Conservation (phyloP, 2,888 invertebrate genomes). For the Dryadula phaetusa region DNA sequence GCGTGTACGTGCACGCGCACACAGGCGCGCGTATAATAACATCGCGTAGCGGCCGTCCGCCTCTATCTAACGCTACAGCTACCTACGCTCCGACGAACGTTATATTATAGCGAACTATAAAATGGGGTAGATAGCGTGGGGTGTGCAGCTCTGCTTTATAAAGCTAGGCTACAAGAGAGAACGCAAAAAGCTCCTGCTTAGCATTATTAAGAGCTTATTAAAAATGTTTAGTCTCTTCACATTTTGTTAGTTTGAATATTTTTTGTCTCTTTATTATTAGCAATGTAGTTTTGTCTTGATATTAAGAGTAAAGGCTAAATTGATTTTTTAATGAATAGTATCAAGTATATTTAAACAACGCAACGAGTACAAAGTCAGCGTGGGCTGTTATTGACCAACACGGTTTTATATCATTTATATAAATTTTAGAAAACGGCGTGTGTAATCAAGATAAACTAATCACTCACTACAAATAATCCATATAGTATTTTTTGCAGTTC, state of each 20-base stretch:
- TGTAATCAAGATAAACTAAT: conserved; percentile 47
- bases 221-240: conserved; percentile 26
- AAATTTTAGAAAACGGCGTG: conserved; percentile 24
- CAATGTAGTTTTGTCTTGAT: not conserved
- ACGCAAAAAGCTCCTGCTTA: conserved; percentile 42
- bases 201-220: conserved; percentile 40
- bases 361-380: not conserved
- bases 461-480: conserved; percentile 62
- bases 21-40: conserved; percentile 67
- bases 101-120: conserved; percentile 69
- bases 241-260: not conserved
- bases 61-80: conserved; percentile 77
- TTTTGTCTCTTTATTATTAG: not conserved
- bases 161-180: conserved; percentile 52
- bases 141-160: conserved; percentile 63
- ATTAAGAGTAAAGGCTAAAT: not conserved
- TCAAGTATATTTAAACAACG: not conserved
- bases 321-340: not conserved
- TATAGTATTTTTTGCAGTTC: conserved; percentile 69
- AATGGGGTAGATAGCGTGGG: conserved; percentile 72
- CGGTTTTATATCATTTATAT: conserved; percentile 32
- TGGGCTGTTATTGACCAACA: conserved; percentile 21
- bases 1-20: conserved; percentile 63
- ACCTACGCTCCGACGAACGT: conserved; percentile 63
- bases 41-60: conserved; percentile 73